Base-by-base conservation (phyloP, 1,140 invertebrate species). In the Danaus plexippus region DNA sequence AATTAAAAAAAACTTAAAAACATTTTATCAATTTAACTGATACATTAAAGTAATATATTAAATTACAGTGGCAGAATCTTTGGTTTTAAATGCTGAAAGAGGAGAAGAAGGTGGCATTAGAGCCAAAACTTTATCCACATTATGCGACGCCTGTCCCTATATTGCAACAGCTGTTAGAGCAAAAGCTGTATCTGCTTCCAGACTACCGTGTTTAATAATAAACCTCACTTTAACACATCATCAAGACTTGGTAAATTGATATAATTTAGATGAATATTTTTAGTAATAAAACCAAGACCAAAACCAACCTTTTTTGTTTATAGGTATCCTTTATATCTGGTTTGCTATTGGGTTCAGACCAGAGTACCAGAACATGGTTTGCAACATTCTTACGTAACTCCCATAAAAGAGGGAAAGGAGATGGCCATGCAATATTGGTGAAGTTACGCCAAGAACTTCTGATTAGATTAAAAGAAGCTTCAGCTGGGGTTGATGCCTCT, bases 121-220 rank as follows among this genome's bases (percentile, higher is more conserved):
- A 59, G 79, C 83, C 6, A 83, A 80, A 66, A 90, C 96, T 15
- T 87, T 98, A 11, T 91, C 91, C 51, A 91, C 92, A 63, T 78
- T 99, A 1, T 97, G 96, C 85, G 91, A 93, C 73, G 97, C 97
- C 92, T 97, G 97, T 87, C 96, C 96, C 1, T 90, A 90, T 43
- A 93, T 97, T 77, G 92, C 95, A 9, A 87, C 97, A 11, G 89
- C 92, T 46, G 91, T 98, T 3, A 87, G 97, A 65, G 91, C 94
- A 12, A 93, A 94, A 86, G 96, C 95, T 77, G 93, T 97, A 1
- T 94, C 97, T 72, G 88, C 96, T 56, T 95, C 96, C 67, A 90
- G 94, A 52, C 94, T 98, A 91, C 97, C 97, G 32, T 95, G 94
- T 2, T 80, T 98, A 12, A 92, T 94, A 9, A 92, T 98, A 11